A percentile compares a stretch with the other conserved stretches of the same genome.
Conservation (phyloP, 2,797 vertebrate genomes). For the Eospalax fontanierii region DNA sequence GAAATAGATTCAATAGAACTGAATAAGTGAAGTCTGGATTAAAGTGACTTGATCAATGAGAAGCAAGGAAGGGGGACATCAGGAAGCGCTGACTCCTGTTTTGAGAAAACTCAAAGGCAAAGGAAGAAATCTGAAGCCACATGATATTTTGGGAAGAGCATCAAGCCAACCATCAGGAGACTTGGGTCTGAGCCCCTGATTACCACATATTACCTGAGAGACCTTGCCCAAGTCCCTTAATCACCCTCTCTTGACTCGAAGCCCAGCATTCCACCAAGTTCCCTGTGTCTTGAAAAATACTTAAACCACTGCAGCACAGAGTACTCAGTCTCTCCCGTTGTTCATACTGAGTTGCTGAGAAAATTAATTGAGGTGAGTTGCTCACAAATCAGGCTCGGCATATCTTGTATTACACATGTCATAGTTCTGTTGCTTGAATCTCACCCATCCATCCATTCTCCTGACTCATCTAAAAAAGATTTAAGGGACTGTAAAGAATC, state of each 20-base stretch:
- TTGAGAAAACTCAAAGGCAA: conserved; percentile 37
- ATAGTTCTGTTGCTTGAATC: background rate
- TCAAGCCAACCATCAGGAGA: background rate
- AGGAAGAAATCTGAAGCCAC: conserved; percentile 32
- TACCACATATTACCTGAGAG: conserved; percentile 30
- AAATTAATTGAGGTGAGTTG: background rate
- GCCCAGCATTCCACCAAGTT: background rate
- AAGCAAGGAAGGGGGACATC: background rate
- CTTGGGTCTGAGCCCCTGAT: conserved; percentile 3
- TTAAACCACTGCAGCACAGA: background rate
- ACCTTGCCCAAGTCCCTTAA: conserved; percentile 29
- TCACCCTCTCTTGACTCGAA: conserved; percentile 30
- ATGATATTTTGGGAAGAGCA: background rate
- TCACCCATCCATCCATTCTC: background rate
- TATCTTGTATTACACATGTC: background rate
- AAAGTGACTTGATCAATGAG: background rate
- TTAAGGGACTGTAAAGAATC: background rate
- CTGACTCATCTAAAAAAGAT: conserved; percentile 2
- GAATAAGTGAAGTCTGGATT: conserved; percentile 30
- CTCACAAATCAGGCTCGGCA: conserved; percentile 28
- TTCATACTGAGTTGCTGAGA: background rate
- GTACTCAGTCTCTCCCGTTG: background rate
- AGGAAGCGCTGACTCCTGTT: background rate
- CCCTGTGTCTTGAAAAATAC: conserved; percentile 31
- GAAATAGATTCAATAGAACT: conserved; percentile 28